Evolutionary conservation across 2,797 vertebrate species (phyloP).

Genomic region (Sebastes trivittatus): DNA sequence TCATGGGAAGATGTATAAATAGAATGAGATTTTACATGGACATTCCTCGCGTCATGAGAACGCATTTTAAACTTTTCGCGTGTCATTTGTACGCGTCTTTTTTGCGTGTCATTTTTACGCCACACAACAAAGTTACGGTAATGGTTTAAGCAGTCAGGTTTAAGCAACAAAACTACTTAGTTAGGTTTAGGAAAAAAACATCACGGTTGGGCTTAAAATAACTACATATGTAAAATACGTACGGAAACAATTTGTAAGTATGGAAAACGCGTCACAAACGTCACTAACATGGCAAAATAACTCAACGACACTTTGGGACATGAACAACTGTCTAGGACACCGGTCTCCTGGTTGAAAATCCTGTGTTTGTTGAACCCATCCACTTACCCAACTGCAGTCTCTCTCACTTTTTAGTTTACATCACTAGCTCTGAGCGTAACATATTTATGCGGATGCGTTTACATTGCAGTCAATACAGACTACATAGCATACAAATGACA

Average conservation of each 20-base stretch:
- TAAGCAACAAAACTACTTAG: neutral
- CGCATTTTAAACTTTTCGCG: neutral
- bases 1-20: neutral
- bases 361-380: too few relatives aligned
- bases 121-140: neutral
- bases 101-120: neutral
- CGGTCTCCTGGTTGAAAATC: too few relatives aligned
- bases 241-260: neutral
- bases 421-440: too few relatives aligned
- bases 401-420: too few relatives aligned
- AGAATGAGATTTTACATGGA: neutral
- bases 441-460: neutral
- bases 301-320: neutral
- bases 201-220: neutral
- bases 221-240: neutral
- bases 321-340: too few relatives aligned
- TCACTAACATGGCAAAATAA: neutral
- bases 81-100: neutral
- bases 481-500: neutral
- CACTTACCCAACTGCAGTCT: too few relatives aligned
- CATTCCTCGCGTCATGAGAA: neutral
- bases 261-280: neutral
- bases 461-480: neutral
- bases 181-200: neutral
- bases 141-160: neutral